Conservation (phyloP, 2,113 vertebrate species). For the Dendrocopos noguchii region DNA sequence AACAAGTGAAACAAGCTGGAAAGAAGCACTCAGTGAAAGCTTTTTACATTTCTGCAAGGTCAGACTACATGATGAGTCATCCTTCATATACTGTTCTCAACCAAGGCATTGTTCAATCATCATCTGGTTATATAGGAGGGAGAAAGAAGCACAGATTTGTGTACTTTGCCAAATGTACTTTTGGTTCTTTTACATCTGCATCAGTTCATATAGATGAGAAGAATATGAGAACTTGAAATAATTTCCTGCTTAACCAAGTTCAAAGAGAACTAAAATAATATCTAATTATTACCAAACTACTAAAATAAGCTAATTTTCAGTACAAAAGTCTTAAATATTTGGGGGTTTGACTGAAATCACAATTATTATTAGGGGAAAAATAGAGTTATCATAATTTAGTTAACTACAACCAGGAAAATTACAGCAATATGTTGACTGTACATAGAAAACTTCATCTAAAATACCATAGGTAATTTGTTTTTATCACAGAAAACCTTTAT, state of each 20-base stretch:
- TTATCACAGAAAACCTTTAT: neutral
- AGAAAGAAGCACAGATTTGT: neutral
- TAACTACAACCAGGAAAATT: neutral
- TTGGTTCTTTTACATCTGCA: neutral
- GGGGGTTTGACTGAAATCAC: neutral
- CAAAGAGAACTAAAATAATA: neutral
- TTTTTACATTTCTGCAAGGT: constrained; percentile 2
- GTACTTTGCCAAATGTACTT: neutral
- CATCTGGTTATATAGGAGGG: neutral
- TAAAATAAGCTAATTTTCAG: neutral
- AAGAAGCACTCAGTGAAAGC: neutral
- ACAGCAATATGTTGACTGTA: neutral
- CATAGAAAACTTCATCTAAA: neutral
- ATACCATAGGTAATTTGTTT: neutral
- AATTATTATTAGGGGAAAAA: neutral
- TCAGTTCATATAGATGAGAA: neutral
- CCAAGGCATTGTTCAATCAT: neutral
- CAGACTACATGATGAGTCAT: neutral
- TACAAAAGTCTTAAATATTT: neutral
- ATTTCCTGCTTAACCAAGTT: neutral
- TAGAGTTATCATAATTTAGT: neutral
- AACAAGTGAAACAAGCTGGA: neutral
- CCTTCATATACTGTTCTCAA: neutral
- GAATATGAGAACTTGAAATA: neutral
- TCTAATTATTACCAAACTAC: neutral